Percentiles rank a stretch among this genome's conserved stretches.
phyloP scores from a whole-genome alignment of 2,113 vertebrate genomes.

The Labeo rohita region DNA sequence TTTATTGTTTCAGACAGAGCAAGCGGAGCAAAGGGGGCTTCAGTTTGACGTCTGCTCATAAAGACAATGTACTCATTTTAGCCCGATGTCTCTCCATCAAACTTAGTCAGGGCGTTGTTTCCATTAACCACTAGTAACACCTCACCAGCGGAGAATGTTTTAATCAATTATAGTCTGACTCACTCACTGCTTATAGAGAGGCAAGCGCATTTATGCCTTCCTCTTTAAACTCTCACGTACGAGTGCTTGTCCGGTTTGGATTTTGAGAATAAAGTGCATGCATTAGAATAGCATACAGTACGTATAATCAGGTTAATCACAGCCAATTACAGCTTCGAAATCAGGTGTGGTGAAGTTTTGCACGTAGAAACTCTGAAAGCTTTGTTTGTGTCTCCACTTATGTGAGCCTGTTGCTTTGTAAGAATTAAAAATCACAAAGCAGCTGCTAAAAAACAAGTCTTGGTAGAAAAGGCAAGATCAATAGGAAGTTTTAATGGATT shows the following conservation, averaged over 20 bases:
- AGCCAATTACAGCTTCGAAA: slow-evolving; percentile 31
- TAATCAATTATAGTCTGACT: slow-evolving; percentile 55
- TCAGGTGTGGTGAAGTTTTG: not conserved
- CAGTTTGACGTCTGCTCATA: slow-evolving; percentile 53
- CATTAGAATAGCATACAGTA: not conserved
- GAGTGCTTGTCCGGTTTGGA: slow-evolving; percentile 15
- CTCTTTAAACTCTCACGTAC: not conserved
- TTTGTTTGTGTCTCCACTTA: slow-evolving; percentile 30
- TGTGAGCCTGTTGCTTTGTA: slow-evolving; percentile 26
- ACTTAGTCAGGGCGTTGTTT: slow-evolving; percentile 49
- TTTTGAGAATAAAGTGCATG: slow-evolving; percentile 28
- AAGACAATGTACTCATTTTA: slow-evolving; percentile 54
- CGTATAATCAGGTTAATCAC: slow-evolving; percentile 28
- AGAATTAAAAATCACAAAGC: slow-evolving; percentile 53
- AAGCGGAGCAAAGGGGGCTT: slow-evolving; percentile 56
- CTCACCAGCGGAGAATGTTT: slow-evolving; percentile 47
- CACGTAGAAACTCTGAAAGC: slow-evolving; percentile 26
- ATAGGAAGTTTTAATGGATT: slow-evolving; percentile 88
- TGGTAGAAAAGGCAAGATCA: slow-evolving; percentile 78
- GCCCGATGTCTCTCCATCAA: slow-evolving; percentile 51
- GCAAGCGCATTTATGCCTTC: slow-evolving; percentile 21
- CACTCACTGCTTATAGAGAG: slow-evolving; percentile 36
- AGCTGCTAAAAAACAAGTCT: slow-evolving; percentile 54
- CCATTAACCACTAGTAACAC: slow-evolving; percentile 55
- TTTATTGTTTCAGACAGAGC: slow-evolving; percentile 75